Evolutionary conservation across 2,113 vertebrate species (phyloP).

Genomic region (Phyllopteryx taeniolatus): DNA sequence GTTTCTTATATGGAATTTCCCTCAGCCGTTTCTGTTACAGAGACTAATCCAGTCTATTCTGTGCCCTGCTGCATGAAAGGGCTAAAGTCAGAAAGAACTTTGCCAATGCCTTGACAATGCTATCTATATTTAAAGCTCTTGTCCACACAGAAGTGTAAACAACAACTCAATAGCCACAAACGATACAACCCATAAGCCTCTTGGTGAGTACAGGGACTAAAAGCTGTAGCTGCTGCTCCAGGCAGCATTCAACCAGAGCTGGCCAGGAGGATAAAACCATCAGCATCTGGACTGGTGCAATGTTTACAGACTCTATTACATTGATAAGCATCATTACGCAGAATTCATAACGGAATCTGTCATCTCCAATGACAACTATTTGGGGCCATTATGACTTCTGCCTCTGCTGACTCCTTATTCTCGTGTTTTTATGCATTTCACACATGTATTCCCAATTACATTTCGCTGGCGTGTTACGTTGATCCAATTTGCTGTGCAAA

Average conservation of each 20-base stretch:
- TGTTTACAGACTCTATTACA: conserved; percentile 46
- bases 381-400: conserved; percentile 14
- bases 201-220: conserved; percentile 3
- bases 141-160: not conserved
- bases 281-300: conserved; percentile 20
- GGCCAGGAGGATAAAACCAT: conserved; percentile 1
- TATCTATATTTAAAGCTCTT: conserved; percentile 19
- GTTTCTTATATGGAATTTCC: conserved; percentile 40
- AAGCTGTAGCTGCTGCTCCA: not conserved
- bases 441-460: conserved; percentile 7
- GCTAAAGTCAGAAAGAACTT: conserved; percentile 33
- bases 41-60: conserved; percentile 33
- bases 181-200: conserved; percentile 8
- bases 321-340: conserved; percentile 48
- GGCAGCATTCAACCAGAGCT: conserved; percentile 12
- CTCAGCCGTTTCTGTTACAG: conserved; percentile 39
- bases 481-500: not conserved
- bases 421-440: not conserved
- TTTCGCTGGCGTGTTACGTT: not conserved
- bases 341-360: conserved; percentile 31
- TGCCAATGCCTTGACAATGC: conserved; percentile 18
- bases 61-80: conserved; percentile 16
- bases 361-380: conserved; percentile 39
- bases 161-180: conserved; percentile 6
- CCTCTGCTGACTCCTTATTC: conserved; percentile 20